Base-by-base conservation (phyloP, 2,113 vertebrate genomes). In the Callopanchax toddi region DNA sequence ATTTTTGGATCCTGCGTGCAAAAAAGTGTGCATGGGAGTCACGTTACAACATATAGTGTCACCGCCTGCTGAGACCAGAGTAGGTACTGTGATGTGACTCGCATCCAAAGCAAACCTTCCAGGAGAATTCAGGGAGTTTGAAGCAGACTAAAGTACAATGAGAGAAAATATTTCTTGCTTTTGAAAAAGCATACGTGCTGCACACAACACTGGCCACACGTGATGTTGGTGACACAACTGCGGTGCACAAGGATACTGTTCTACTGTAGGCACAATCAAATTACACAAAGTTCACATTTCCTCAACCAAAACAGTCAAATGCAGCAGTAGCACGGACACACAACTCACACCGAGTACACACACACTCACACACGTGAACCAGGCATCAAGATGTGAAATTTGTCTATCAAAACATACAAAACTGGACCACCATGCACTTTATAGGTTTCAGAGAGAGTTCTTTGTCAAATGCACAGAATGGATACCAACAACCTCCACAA, bases 191-290 rank as follows among this genome's bases (percentile, higher is more conserved):
- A 73, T 70, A 87, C 43, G 72, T 79, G 84, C 84, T 86, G 82
- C n/a, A n/a, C 83, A 85, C 86, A 85, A 79, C 45, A 83, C 84
- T 85, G 87, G 87, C 26, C 85, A 89, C 86, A 83, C 60, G 78
- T 86, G 84, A 91, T 77, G 79, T 82, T 34, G 71, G 73, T 79
- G 80, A 87, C 78, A 80, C 79, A 83, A 68, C 78, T 78, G 79
- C 77, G 77, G 69, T 64, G 74, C 18, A 66, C 67, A 76, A 39
- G 20, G 60, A 76, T 50, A 46, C 48, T 44, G 37, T 67, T 74
- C 55, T 57, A 82, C 77, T 74, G 70, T 81, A 90, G 88, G 85
- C 87, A 91, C 85, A 71, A 76, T 90, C 79, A 88, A 82, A 84
- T 74, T 63, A 39, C 77, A 78, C 65, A 39, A 78, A 82, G 67